A percentile compares a stretch with the other conserved stretches of the same genome.
Evolutionary conservation across 2,797 vertebrate species (phyloP).

Genomic region (Enoplosus armatus): DNA sequence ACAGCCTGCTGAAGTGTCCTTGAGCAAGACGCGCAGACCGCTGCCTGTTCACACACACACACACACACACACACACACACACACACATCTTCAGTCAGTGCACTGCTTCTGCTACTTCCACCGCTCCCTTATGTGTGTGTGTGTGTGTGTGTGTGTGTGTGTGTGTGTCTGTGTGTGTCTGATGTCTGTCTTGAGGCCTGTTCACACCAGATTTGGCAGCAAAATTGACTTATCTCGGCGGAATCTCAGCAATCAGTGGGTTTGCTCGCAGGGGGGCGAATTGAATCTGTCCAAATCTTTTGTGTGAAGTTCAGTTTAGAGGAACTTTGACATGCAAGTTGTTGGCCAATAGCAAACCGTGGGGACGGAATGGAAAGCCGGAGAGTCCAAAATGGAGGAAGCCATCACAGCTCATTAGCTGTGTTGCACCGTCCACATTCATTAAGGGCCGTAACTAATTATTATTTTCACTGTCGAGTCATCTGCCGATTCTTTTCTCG

Average conservation of each 20-base stretch:
- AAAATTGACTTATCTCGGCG: background rate
- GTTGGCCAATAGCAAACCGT: background rate
- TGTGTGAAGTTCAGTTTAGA: background rate
- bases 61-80: background rate
- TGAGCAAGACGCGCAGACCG: conserved; percentile 28
- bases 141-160: conserved; percentile 8
- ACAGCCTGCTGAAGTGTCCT: conserved; percentile 42
- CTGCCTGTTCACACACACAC: background rate
- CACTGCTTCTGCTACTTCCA: conserved; percentile 17
- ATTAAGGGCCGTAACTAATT: background rate
- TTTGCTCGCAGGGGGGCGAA: background rate
- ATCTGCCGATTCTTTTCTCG: background rate
- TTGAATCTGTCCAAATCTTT: background rate
- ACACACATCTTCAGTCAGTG: background rate
- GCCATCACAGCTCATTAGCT: background rate
- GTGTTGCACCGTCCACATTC: background rate
- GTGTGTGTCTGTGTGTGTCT: background rate
- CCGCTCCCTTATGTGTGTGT: background rate
- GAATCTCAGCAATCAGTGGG: background rate
- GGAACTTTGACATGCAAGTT: background rate
- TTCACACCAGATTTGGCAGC: background rate
- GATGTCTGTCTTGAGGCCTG: background rate
- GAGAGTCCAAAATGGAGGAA: background rate
- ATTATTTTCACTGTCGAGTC: background rate
- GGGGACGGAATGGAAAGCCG: background rate